Evolutionary conservation across 2,888 invertebrate genomes (phyloP), one percentile per base, ranked within the genome.

Genomic region (Neria commutata): DNA sequence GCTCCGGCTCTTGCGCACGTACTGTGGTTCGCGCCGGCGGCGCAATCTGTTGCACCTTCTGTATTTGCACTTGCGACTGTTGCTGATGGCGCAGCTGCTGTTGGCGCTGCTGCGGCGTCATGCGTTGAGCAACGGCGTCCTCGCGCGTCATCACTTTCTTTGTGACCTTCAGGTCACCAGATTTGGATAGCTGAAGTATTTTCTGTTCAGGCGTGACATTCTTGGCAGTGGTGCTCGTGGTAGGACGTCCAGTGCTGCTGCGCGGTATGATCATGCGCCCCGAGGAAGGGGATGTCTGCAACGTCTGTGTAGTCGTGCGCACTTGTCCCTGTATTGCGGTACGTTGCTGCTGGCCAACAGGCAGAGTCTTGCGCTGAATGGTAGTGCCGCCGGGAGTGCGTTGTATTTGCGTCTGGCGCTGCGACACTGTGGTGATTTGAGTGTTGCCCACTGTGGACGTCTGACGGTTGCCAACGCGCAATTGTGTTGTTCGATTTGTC

Each of bases 1-100:
- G 70, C 19, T 75, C 61, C 16, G 75, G 75, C n/a, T 75, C 75
- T n/a, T n/a, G n/a, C n/a, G n/a, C n/a, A 34, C 61, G 26, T 55
- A 65, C 11, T 66, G 55, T 57, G 68, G 52, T 69, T 63, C 25
- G 66, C 64, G 23, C 67, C 68, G 87, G 86, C 67, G 86, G 85
- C 57, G 86, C 85, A 54, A 87, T 84, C 34, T 87, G 69, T 83
- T 87, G 73, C 80, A 85, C 79, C 56, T 83, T 76, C 56, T 78
- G 75, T 56, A 74, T 74, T 29, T 74, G 70, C 2, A 72, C 70
- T 57, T 71, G 70, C 21, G 68, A 68, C 17, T 75, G 68, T 24
- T 67, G 70, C 19, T 69, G 70, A 1, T 68, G 72, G 19, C 4
- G 51, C 19, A 53, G 63, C 47, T 72, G 68, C n/a, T 72, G 72